Base-by-base conservation (phyloP, 2,113 vertebrate genomes). In the Lonchura striata region DNA sequence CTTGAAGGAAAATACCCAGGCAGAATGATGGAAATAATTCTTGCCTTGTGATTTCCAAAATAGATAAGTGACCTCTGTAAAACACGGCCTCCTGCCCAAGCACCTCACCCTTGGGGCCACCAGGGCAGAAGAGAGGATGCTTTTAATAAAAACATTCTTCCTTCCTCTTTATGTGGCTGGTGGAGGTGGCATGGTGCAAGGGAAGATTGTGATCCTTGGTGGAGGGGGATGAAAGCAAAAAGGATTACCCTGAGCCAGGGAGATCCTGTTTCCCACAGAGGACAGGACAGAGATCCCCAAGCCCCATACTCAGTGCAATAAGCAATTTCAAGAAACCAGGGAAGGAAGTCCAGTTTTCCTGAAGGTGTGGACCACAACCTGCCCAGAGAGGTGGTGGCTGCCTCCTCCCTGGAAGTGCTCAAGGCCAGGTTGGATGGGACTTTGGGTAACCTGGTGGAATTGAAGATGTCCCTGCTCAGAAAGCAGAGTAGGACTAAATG, bases 291-390 rank as follows among this genome's bases (percentile, higher is more conserved):
- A 31, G 27, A 57, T 13, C 9, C 21, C 27, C 9, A 47, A 72
- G 13, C 6, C 17, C 9, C 42, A 53, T 11, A 4, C 22, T 46
- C 35, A 35, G 7, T 4, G 8, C 21, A 35, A 10, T 0, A 30
- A 5, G 12, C 70, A 76, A 31, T 44, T 47, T 6, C 19, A 16
- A 52, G 30, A n/a, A 31, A 41, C 6, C 21, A 57, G 25, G 53
- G 37, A 37, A 74, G 33, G 37, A 91, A 90, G 16, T 35, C 8
- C 19, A n/a, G 12, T 44, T 56, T 42, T 77, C 10, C 44, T 47
- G 27, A 53, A 59, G 25, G 3, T 66, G 20, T 28, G 52, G 33
- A 21, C 6, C 24, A 25, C 2, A 3, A 24, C 8, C 18, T 53
- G 13, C 14, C 53, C 70, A 61, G 69, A 68, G 46, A 30, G 13